Conservation (phyloP, 2,888 invertebrate genomes). For the Rhabditoides inermis region DNA sequence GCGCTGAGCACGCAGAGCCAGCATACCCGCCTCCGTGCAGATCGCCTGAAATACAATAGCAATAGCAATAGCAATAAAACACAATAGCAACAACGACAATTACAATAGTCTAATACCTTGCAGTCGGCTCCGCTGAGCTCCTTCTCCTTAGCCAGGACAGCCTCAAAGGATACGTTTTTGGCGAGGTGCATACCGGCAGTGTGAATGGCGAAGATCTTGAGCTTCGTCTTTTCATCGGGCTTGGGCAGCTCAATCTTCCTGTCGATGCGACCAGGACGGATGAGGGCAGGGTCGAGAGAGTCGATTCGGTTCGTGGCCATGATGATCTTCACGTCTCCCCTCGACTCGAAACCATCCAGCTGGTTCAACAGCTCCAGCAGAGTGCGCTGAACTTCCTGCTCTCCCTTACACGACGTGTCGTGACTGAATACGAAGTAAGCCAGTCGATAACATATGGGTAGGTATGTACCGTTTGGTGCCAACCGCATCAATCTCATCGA, state of each 20-base stretch:
- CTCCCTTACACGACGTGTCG: conserved; percentile 14
- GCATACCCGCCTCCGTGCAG: conserved; percentile 24
- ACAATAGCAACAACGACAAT: not conserved
- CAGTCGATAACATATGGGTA: too few species aligned
- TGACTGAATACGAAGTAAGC: too few species aligned
- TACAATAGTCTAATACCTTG: not conserved
- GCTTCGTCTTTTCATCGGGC: not conserved
- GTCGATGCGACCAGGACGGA: conserved; percentile 95
- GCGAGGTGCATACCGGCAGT: conserved; percentile 16
- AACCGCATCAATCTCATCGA: conserved; percentile 98
- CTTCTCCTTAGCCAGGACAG: conserved; percentile 15
- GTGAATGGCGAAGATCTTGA: conserved; percentile 10
- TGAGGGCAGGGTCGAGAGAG: conserved; percentile 92
- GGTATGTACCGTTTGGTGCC: conserved; percentile 94
- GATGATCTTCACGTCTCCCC: conserved; percentile 90
- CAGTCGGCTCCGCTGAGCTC: conserved; percentile 17
- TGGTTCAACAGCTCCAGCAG: conserved; percentile 97
- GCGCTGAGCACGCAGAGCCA: conserved; percentile 17
- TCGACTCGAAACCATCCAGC: conserved; percentile 89
- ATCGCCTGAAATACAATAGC: conserved; percentile 18
- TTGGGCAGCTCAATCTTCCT: conserved; percentile 71
- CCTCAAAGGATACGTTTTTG: conserved; percentile 20
- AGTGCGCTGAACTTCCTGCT: conserved; percentile 80
- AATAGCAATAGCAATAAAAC: too few species aligned
- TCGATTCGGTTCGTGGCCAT: conserved; percentile 97